Conservation (phyloP, 2,888 invertebrate species). For the Didymodactylos carnosus region DNA sequence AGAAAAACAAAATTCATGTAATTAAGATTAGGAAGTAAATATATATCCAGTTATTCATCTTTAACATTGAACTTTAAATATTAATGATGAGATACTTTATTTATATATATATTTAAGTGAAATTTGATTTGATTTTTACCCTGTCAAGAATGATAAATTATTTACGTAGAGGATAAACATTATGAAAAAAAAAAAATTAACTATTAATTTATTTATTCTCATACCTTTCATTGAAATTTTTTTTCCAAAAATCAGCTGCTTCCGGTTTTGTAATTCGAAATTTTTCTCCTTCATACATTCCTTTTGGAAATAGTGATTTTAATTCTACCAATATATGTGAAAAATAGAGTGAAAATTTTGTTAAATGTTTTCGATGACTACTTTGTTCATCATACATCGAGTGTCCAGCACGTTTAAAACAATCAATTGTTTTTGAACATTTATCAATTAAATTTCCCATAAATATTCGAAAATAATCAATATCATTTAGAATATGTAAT, state of each 20-base stretch:
- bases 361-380: conserved; percentile 76
- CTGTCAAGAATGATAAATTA: too few relatives aligned
- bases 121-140: too few relatives aligned
- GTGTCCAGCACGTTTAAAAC: conserved; percentile 93
- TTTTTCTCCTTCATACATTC: conserved; percentile 44
- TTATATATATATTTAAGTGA: too few relatives aligned
- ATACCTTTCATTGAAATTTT: conserved; percentile 41
- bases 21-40: too few relatives aligned
- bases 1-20: neutral
- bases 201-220: neutral
- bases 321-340: conserved; percentile 98
- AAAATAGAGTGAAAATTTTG: conserved; percentile 90
- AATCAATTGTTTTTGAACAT: conserved; percentile 90
- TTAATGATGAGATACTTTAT: too few relatives aligned
- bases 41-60: too few relatives aligned
- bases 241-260: conserved; percentile 93
- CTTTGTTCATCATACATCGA: conserved; percentile 95
- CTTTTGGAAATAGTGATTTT: conserved; percentile 90
- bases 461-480: conserved; percentile 11
- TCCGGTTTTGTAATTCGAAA: conserved; percentile 97
- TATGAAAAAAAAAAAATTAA: too few relatives aligned
- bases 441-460: conserved; percentile 69
- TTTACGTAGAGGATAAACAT: too few relatives aligned
- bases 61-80: too few relatives aligned
- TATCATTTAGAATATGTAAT: conserved; percentile 9